Conservation (phyloP, 2,113 vertebrate genomes). For the Panthera tigris region DNA sequence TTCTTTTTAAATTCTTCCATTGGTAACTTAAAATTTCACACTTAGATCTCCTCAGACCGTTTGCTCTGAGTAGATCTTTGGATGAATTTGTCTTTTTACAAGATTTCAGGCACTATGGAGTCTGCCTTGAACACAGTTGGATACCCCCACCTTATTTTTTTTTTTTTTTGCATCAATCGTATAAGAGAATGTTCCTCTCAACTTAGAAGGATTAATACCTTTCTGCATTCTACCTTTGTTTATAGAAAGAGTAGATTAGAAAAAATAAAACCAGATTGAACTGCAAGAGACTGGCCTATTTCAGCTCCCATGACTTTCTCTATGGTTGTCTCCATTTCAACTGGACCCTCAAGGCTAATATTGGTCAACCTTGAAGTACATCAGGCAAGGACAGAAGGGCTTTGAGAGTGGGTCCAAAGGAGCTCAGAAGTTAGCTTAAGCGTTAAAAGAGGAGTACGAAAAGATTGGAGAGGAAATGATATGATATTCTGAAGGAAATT, state of each 20-base stretch:
- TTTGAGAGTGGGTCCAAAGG: background rate
- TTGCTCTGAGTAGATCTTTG: background rate
- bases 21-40: conserved; percentile 33
- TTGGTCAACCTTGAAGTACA: background rate
- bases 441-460: background rate
- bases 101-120: background rate
- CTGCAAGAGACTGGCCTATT: background rate
- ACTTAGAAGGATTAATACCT: background rate
- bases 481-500: background rate
- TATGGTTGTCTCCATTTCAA: background rate
- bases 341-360: background rate
- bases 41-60: background rate
- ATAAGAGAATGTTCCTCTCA: background rate
- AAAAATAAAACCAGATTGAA: background rate
- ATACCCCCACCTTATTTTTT: background rate
- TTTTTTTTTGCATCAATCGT: background rate
- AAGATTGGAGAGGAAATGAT: background rate
- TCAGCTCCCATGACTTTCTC: background rate
- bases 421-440: background rate
- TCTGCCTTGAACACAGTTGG: background rate
- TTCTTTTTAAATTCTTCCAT: conserved; percentile 39
- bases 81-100: background rate
- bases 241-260: background rate
- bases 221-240: background rate
- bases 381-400: background rate